phyloP scores from a whole-genome alignment of 2,113 vertebrate species.

The Chunga burmeisteri region DNA sequence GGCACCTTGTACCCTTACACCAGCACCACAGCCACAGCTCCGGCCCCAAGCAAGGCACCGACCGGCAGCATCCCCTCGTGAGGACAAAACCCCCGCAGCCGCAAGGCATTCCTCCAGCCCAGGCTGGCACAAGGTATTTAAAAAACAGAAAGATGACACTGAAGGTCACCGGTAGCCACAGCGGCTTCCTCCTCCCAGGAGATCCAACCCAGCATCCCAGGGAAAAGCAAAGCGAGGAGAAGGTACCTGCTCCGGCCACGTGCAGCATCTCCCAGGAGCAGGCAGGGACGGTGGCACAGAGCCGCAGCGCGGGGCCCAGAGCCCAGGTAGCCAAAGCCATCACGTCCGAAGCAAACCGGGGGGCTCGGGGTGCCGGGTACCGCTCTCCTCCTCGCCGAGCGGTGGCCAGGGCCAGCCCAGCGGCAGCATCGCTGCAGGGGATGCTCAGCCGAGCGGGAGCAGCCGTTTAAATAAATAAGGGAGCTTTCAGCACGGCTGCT shows the following conservation, averaged over 20 bases:
- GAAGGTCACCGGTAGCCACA: not conserved
- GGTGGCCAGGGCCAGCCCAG: not conserved
- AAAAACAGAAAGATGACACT: not conserved
- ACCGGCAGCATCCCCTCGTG: not conserved
- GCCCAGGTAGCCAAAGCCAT: slow-evolving; percentile 3
- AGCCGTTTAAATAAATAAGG: not conserved
- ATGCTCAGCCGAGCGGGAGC: not conserved
- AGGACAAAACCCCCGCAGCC: not conserved
- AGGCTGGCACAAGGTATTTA: not conserved
- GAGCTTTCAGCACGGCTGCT: not conserved
- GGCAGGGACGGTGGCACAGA: not conserved
- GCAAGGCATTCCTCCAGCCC: not conserved
- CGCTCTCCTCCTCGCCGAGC: not conserved
- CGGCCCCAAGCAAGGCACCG: not conserved
- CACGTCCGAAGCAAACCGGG: rapidly evolving
- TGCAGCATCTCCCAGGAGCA: slow-evolving; percentile 9
- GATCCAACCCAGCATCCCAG: not conserved
- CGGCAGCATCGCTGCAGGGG: not conserved
- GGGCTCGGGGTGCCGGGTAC: not conserved
- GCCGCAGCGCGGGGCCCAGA: not conserved
- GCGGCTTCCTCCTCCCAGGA: not conserved
- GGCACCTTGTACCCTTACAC: not conserved
- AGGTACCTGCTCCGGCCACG: slow-evolving; percentile 5
- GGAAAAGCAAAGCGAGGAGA: not conserved
- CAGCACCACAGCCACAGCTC: not conserved